phyloP scores from a whole-genome alignment of 1,140 invertebrate genomes.

The Protaetia brevitarsis region DNA sequence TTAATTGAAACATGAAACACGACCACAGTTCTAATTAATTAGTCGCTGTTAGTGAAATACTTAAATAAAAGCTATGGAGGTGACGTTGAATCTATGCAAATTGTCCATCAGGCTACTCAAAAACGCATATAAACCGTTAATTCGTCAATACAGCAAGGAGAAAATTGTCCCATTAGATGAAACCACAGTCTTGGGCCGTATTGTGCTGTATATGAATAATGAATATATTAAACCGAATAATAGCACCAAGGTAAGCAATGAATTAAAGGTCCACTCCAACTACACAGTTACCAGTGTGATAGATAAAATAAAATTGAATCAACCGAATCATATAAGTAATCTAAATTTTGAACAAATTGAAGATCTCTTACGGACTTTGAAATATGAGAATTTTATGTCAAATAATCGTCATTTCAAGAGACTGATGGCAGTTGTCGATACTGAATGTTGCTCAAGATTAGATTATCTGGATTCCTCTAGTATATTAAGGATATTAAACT shows the following conservation, averaged over 20 bases:
- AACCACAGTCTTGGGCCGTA: not conserved
- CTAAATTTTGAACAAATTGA: conserved; percentile 26
- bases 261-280: not conserved
- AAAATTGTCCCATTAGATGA: not conserved
- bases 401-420: conserved; percentile 31
- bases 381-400: conserved; percentile 15
- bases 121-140: not conserved
- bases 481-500: conserved; percentile 36
- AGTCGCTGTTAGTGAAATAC: no score
- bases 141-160: not conserved
- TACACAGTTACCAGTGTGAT: not conserved
- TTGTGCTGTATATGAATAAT: conserved; percentile 9
- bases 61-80: not conserved
- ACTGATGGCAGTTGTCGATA: conserved; percentile 34
- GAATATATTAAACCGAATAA: not conserved
- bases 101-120: not conserved
- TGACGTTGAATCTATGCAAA: not conserved
- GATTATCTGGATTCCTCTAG: conserved; percentile 28
- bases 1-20: conserved; percentile 9
- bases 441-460: conserved; percentile 34
- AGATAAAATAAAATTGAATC: conserved; percentile 19
- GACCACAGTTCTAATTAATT: no score
- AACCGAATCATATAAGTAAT: conserved; percentile 21
- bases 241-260: not conserved
- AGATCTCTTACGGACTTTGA: not conserved